Conservation (phyloP, 1,140 invertebrate species). For the Tyrophagus putrescentiae region DNA sequence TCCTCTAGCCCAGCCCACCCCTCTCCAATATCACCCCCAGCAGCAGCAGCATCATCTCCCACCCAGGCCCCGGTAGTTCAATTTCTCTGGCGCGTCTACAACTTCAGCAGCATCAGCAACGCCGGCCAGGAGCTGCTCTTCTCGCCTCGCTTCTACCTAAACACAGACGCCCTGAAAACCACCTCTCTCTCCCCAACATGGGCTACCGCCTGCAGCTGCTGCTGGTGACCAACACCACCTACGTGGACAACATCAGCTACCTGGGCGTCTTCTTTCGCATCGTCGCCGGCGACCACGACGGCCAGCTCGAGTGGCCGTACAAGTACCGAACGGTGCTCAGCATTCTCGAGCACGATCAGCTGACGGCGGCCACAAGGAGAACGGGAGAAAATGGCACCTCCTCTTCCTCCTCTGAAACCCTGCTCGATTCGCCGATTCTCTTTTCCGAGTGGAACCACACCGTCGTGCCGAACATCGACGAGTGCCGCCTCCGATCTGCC, state of each 20-base stretch:
- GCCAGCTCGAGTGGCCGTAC: slow-evolving; percentile 24
- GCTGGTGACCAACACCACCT: slow-evolving; percentile 12
- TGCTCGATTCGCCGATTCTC: not conserved
- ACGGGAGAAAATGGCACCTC: not conserved
- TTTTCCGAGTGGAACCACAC: not conserved
- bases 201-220: slow-evolving; percentile 20
- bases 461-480: slow-evolving; percentile 20
- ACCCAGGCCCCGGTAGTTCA: not conserved
- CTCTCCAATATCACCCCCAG: no score
- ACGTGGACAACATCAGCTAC: slow-evolving; percentile 18
- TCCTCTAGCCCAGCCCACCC: no score
- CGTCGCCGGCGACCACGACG: slow-evolving; percentile 23
- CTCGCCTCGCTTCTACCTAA: slow-evolving; percentile 14
- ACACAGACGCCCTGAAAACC: not conserved
- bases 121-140: not conserved
- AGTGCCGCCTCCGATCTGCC: slow-evolving; percentile 23
- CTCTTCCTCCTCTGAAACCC: not conserved
- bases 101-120: not conserved
- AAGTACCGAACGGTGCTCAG: slow-evolving; percentile 20
- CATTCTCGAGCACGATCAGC: slow-evolving; percentile 11
- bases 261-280: slow-evolving; percentile 25
- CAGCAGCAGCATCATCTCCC: no score
- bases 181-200: no score
- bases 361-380: not conserved
- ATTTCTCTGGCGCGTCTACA: slow-evolving; percentile 12